Percentiles rank a stretch among this genome's conserved stretches.
phyloP scores from a whole-genome alignment of 1,140 invertebrate species.

The Apocrypta bakeri region DNA sequence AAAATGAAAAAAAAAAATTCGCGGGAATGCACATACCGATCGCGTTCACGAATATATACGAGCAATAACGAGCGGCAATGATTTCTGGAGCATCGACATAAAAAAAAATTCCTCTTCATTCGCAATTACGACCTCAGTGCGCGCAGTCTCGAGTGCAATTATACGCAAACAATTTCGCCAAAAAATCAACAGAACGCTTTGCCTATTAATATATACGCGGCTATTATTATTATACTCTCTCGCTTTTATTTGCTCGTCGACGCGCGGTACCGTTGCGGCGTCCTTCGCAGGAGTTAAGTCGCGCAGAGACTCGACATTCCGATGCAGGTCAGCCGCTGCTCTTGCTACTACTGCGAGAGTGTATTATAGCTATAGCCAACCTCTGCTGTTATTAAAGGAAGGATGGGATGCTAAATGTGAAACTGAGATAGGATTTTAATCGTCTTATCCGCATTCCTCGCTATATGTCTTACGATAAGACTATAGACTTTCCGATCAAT shows the following conservation, averaged over 20 bases:
- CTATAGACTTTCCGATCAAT: neutral
- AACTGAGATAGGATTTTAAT: neutral
- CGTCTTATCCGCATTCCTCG: neutral
- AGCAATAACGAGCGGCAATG: neutral
- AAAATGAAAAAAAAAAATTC: neutral
- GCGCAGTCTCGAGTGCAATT: neutral
- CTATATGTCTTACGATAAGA: neutral
- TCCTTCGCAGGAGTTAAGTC: neutral
- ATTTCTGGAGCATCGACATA: neutral
- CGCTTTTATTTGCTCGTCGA: slow-evolving; percentile 1
- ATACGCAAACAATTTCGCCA: neutral
- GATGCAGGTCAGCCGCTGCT: neutral
- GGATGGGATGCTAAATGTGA: neutral
- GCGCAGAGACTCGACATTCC: neutral
- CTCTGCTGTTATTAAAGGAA: neutral
- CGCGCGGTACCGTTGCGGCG: neutral
- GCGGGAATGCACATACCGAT: neutral
- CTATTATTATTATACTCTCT: neutral
- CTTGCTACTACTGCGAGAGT: too few relatives aligned
- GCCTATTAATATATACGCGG: neutral
- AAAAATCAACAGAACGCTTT: neutral
- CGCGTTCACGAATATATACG: too few relatives aligned
- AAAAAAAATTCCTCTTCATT: neutral
- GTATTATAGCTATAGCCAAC: neutral
- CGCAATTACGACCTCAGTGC: neutral